Evolutionary conservation across 2,113 vertebrate genomes (phyloP), one percentile per base, ranked within the genome.

Genomic region (Chroicocephalus ridibundus): DNA sequence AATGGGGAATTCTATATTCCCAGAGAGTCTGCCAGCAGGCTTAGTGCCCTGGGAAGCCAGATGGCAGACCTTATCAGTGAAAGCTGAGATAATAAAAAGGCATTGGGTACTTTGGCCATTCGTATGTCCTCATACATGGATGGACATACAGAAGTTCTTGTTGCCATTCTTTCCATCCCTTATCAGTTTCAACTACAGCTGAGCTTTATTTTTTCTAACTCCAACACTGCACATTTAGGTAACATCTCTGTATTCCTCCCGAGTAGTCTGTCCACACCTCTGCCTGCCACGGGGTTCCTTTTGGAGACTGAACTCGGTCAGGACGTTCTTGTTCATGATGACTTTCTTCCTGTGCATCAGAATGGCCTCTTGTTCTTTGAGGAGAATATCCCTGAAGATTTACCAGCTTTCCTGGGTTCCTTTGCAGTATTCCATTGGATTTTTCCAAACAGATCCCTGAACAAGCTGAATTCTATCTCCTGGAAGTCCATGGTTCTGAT

Each of bases 271-370:
- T 61, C 31, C 29, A 34, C 7, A 66, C 5, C 20, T 62, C 46
- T 79, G 55, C 34, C 51, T 66, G 21, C 22, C 3, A 0, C 5
- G 5, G 11, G 4, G 10, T 36, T 80, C 9, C 6, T 86, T 88
- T n/a, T 68, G 57, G 47, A 80, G 29, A 9, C 0, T 64, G 31
- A 72, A 7, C 6, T 83, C 0, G 0, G 5, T 42, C 24, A 71
- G 42, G 17, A 57, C 3, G 15, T 40, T 21, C 21, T 70, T 38
- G 11, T 5, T 82, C 42, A 44, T 76, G 1, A 9, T 77, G 76
- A 29, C 7, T 13, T 71, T 62, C 49, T 79, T 16, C 11, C 20
- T 21, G 13, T 42, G 19, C 21, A 58, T 42, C 13, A n/a, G 47
- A 72, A 68, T 27, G 22, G 16, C 11, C 38, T 58, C 15, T 17